Conservation (phyloP, 2,113 vertebrate species). For the Spheniscus mendiculus region DNA sequence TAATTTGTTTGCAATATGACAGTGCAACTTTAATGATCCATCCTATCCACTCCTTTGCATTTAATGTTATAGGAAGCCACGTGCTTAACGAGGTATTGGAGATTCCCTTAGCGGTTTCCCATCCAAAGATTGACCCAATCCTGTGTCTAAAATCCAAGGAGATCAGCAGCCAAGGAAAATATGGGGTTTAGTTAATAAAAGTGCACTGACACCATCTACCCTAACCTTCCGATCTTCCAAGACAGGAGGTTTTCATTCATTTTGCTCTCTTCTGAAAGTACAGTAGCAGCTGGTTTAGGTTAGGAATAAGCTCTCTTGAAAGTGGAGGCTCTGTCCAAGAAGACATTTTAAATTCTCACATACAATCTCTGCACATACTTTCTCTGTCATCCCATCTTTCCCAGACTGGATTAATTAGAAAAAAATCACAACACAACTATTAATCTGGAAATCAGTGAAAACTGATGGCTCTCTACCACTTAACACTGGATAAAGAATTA, state of each 20-base stretch:
- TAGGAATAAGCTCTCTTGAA: background rate
- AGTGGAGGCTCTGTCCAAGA: background rate
- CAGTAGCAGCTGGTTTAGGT: background rate
- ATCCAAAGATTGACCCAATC: background rate
- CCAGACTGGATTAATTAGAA: background rate
- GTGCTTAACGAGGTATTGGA: background rate
- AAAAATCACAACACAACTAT: background rate
- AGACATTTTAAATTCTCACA: background rate
- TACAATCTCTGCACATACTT: background rate
- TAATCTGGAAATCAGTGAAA: background rate
- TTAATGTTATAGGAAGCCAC: background rate
- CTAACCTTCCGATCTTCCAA: background rate
- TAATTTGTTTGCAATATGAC: background rate
- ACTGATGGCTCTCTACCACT: background rate
- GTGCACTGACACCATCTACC: background rate
- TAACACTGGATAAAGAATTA: background rate
- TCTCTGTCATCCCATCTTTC: background rate
- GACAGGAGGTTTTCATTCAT: background rate
- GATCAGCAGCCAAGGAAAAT: background rate
- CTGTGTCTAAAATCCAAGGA: background rate
- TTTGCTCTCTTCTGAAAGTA: background rate
- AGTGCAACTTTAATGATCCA: background rate
- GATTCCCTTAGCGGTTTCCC: background rate
- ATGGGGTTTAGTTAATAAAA: background rate
- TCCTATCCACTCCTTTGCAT: background rate